Percentiles rank a stretch among this genome's conserved stretches.
Conservation (phyloP, 2,797 vertebrate species). For the Eurystomus glaucurus region DNA sequence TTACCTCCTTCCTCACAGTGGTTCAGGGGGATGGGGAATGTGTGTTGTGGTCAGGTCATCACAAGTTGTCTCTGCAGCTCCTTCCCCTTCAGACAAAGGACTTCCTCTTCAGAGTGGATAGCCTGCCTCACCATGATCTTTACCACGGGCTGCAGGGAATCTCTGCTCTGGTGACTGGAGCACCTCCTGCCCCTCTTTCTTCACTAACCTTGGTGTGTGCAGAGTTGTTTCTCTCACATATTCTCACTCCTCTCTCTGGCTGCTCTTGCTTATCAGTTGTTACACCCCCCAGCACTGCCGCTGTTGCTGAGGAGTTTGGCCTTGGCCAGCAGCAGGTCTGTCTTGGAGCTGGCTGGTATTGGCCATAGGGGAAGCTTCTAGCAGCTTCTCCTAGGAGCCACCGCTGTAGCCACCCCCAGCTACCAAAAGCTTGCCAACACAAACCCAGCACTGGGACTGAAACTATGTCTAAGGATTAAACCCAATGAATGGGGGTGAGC, state of each 20-base stretch:
- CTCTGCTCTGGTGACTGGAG: neutral
- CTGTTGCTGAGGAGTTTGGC: accelerated
- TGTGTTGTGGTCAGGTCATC: neutral
- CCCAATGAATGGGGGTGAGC: neutral
- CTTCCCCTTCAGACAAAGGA: neutral
- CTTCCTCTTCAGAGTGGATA: neutral
- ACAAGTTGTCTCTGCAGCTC: neutral
- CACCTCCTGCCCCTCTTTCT: neutral
- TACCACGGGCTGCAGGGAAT: neutral
- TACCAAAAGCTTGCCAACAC: neutral
- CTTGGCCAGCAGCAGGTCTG: accelerated
- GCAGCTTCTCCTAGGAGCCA: neutral
- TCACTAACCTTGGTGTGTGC: neutral
- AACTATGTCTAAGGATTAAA: neutral
- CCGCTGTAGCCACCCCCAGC: accelerated
- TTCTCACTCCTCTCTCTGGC: neutral
- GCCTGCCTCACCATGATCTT: neutral
- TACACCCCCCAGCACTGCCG: accelerated
- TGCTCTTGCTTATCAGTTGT: neutral
- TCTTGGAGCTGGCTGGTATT: neutral
- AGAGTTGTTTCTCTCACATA: neutral
- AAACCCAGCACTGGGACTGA: neutral
- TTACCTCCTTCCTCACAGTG: accelerated
- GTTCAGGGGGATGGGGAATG: neutral
- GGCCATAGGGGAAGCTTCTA: neutral